phyloP scores from a whole-genome alignment of 1,140 invertebrate species.

The Dufourea novaeangliae region DNA sequence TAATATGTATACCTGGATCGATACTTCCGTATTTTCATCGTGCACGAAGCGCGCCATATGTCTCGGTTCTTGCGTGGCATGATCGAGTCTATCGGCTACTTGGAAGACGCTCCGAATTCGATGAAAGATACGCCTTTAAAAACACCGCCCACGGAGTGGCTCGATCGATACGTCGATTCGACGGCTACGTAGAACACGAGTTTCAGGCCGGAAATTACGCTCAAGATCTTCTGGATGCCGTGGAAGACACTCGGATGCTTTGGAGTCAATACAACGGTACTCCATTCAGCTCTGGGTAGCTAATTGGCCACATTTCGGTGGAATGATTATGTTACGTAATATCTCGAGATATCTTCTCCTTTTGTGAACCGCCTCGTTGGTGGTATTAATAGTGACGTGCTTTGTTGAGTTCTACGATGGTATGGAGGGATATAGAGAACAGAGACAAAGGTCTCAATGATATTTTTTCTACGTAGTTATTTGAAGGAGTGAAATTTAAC shows the following conservation, averaged over 20 bases:
- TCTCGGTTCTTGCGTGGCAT: not conserved
- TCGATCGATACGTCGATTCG: constrained; percentile 43
- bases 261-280: constrained; percentile 42
- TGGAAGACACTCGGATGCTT: not conserved
- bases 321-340: constrained; percentile 19
- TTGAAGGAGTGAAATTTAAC: no score
- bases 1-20: constrained; percentile 24
- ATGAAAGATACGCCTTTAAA: constrained; percentile 1
- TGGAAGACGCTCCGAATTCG: constrained; percentile 2
- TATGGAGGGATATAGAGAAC: no score
- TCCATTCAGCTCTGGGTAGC: constrained; percentile 48
- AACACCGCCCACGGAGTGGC: not conserved
- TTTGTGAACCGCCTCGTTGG: no score
- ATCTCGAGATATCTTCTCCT: constrained; percentile 24
- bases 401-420: not conserved
- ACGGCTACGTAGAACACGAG: not conserved
- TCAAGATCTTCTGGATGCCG: not conserved
- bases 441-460: no score
- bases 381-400: not conserved
- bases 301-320: constrained; percentile 12
- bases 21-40: constrained; percentile 38
- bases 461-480: no score
- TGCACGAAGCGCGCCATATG: constrained; percentile 31
- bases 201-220: constrained; percentile 1
- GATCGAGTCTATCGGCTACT: constrained; percentile 32